phyloP scores from a whole-genome alignment of 1,140 invertebrate genomes.

The Drosophila athabasca region DNA sequence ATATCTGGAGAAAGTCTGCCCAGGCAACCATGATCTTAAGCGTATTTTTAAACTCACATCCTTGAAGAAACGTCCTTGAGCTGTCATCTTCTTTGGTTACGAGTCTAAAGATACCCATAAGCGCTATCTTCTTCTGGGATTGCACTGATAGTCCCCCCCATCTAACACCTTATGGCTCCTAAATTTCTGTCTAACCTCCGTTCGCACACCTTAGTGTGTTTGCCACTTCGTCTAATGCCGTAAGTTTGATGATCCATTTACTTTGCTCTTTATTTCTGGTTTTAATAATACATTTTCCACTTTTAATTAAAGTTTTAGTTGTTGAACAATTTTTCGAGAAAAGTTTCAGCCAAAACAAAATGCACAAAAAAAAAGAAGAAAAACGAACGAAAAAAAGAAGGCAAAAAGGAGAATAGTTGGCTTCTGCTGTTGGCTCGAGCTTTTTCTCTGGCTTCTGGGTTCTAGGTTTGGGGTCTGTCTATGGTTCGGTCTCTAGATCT shows the following conservation, averaged over 20 bases:
- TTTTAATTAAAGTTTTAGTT: slow-evolving; percentile 81
- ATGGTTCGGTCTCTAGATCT: background rate
- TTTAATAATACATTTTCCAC: slow-evolving; percentile 76
- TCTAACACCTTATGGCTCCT: too few species aligned
- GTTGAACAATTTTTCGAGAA: slow-evolving; percentile 66
- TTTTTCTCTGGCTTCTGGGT: too few species aligned
- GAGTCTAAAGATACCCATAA: too few species aligned
- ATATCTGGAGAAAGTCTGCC: too few species aligned
- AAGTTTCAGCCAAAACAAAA: slow-evolving; percentile 49
- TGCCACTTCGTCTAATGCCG: background rate
- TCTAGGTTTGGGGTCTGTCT: background rate
- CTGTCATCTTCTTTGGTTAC: too few species aligned
- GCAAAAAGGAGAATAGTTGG: slow-evolving; percentile 26
- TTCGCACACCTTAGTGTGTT: slow-evolving; percentile 10
- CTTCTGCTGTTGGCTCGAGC: slow-evolving; percentile 34
- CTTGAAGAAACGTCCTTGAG: too few species aligned
- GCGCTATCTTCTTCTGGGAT: too few species aligned
- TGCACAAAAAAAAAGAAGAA: slow-evolving; percentile 4
- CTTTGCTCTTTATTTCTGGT: slow-evolving; percentile 47
- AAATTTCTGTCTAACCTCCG: background rate
- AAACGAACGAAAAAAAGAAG: background rate
- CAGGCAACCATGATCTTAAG: too few species aligned
- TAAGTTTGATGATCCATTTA: slow-evolving; percentile 11
- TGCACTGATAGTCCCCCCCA: too few species aligned
- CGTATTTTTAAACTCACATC: too few species aligned